phyloP scores from a whole-genome alignment of 2,113 vertebrate species.

The Lasiurus borealis region DNA sequence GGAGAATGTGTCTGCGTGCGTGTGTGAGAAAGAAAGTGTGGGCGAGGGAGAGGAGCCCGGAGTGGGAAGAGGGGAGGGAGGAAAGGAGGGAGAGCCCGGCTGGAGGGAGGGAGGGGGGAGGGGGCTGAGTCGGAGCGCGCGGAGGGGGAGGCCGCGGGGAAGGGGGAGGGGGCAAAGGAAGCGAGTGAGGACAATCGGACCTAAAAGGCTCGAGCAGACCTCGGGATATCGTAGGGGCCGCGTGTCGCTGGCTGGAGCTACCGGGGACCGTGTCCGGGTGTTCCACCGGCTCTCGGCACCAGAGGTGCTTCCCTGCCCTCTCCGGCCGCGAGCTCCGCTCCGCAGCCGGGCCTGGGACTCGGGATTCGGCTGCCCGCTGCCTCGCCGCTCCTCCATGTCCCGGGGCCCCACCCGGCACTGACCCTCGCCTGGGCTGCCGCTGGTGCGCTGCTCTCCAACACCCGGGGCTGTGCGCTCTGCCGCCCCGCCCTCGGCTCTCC shows the following conservation, averaged over 20 bases:
- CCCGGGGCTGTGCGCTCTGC: conserved; percentile 28
- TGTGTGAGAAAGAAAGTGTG: conserved; percentile 80
- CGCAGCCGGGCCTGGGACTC: conserved; percentile 74
- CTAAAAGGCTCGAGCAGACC: conserved; percentile 84
- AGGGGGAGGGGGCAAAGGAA: conserved; percentile 80
- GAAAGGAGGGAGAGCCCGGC: conserved; percentile 81
- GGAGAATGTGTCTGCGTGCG: conserved; percentile 84
- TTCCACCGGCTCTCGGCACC: conserved; percentile 54
- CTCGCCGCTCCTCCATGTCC: conserved; percentile 71
- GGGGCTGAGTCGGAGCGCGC: conserved; percentile 18
- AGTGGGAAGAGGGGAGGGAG: conserved; percentile 77
- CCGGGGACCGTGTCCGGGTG: conserved; percentile 44
- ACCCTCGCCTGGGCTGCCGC: background rate
- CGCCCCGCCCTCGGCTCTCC: conserved; percentile 31
- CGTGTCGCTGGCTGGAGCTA: conserved; percentile 72
- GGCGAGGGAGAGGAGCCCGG: conserved; percentile 80
- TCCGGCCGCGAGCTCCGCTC: conserved; percentile 83
- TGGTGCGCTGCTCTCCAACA: background rate
- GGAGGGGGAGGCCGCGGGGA: conserved; percentile 65
- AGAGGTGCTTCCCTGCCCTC: conserved; percentile 80
- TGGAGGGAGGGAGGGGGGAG: background rate
- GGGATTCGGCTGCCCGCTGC: conserved; percentile 54
- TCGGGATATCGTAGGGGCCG: conserved; percentile 82
- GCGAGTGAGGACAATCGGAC: conserved; percentile 82
- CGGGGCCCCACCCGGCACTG: background rate